A percentile compares a stretch with the other conserved stretches of the same genome.
These are phyloP conservation scores for Microtus oregoni DNA, from an alignment of 2,113 vertebrate genomes.

Conservation along the genomic window DNA sequence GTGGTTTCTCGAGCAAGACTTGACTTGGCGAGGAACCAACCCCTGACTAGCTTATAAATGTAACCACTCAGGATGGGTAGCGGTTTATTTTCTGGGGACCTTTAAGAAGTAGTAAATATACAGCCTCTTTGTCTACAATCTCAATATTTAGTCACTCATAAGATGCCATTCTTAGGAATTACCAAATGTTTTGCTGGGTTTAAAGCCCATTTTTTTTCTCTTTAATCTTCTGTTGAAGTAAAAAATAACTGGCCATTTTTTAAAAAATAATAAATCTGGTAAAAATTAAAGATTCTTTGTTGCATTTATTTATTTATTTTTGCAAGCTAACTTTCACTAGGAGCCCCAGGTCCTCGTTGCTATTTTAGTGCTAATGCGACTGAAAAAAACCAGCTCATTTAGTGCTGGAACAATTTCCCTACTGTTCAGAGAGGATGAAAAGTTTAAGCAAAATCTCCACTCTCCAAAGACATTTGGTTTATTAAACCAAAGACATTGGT, in stretches of 20 bases:
- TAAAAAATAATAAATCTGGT: neutral
- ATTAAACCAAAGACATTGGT: conserved; percentile 37
- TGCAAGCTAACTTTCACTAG: neutral
- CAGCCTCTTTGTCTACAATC: conserved; percentile 23
- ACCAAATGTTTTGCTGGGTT: conserved; percentile 40
- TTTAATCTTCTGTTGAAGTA: conserved; percentile 9
- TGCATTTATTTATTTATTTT: neutral
- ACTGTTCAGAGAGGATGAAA: neutral
- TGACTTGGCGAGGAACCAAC: conserved; percentile 18
- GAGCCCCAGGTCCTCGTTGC: neutral
- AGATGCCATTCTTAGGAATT: conserved; percentile 31
- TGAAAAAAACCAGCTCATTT: conserved; percentile 28
- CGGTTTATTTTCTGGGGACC: neutral
- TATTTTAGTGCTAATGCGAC: conserved; percentile 39
- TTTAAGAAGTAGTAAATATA: conserved; percentile 15
- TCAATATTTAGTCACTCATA: conserved; percentile 54
- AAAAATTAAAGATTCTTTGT: conserved; percentile 49
- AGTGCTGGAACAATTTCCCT: conserved; percentile 1
- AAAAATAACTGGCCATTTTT: conserved; percentile 34
- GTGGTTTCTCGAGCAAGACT: neutral
- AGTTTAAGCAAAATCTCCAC: conserved; percentile 2
- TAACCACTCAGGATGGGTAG: neutral
- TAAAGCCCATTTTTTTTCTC: neutral
- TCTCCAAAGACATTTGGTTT: conserved; percentile 35
- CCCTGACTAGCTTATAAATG: neutral